These are phyloP conservation scores for Eurytoma californica DNA, from an alignment of 2,888 invertebrate species.

Conservation along the genomic window DNA sequence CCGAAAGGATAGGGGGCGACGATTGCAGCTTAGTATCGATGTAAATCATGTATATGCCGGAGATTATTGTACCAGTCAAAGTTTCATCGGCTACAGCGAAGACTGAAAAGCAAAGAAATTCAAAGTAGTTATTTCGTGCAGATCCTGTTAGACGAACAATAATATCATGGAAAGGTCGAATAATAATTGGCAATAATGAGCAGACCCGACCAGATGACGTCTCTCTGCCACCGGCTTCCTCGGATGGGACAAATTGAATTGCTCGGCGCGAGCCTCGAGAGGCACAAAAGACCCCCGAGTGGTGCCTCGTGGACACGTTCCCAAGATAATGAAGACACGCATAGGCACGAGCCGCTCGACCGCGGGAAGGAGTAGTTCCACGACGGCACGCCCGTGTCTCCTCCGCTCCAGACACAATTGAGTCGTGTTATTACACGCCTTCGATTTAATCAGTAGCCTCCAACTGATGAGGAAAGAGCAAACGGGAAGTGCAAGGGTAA, in stretches of 20 bases:
- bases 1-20: background rate
- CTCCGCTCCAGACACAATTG: no score
- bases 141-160: background rate
- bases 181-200: constrained; percentile 48
- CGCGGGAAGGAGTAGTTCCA: background rate
- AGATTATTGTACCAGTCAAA: background rate
- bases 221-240: background rate
- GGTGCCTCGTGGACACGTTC: background rate
- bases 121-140: no score
- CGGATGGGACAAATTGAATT: constrained; percentile 31
- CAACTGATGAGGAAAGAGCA: no score
- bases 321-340: constrained; percentile 27
- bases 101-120: no score
- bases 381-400: no score
- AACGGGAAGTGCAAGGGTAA: no score
- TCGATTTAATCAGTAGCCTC: no score
- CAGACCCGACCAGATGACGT: constrained; percentile 10
- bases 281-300: background rate
- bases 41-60: background rate
- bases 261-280: background rate
- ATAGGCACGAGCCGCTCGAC: background rate
- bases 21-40: background rate
- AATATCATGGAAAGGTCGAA: constrained; percentile 12
- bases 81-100: background rate
- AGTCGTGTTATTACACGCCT: no score